Evolutionary conservation across 2,888 invertebrate genomes (phyloP).

Genomic region (Drosophila borborema): DNA sequence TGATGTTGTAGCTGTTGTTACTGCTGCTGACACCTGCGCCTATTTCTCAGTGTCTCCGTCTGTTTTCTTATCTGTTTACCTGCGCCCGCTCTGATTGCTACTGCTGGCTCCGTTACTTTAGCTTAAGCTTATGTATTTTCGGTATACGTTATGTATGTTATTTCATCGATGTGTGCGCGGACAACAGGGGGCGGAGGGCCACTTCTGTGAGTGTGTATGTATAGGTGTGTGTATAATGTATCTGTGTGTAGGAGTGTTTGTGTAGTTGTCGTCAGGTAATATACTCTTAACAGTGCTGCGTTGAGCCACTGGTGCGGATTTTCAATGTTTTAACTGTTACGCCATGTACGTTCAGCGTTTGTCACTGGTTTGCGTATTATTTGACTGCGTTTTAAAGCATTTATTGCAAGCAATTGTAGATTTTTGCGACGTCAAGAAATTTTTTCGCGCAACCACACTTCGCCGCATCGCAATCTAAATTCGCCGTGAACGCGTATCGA

Average conservation of each 20-base stretch:
- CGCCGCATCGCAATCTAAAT: conserved; percentile 62
- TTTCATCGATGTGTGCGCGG: conserved; percentile 59
- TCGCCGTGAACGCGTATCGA: conserved; percentile 45
- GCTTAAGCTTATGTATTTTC: conserved; percentile 69
- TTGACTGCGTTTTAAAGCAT: conserved; percentile 61
- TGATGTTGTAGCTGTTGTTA: conserved; percentile 25
- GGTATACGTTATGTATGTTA: conserved; percentile 75
- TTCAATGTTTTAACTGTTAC: conserved; percentile 44
- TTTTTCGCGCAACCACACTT: conserved; percentile 65
- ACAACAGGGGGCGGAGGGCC: conserved; percentile 34
- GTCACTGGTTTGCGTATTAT: conserved; percentile 55
- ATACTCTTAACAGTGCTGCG: conserved; percentile 51
- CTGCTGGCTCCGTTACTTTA: conserved; percentile 43
- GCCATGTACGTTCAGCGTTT: conserved; percentile 67
- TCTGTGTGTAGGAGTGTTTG: conserved; percentile 41
- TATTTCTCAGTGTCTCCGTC: conserved; percentile 18
- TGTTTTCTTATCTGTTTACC: conserved; percentile 57
- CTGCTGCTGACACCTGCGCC: conserved; percentile 28
- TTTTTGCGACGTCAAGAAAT: conserved; percentile 65
- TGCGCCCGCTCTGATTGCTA: conserved; percentile 34
- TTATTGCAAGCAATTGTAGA: conserved; percentile 57
- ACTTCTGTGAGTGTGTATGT: conserved; percentile 39
- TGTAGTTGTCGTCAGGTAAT: conserved; percentile 51
- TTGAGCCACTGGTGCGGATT: conserved; percentile 42
- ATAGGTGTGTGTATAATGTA: conserved; percentile 36